phyloP scores from a whole-genome alignment of 2,113 vertebrate genomes.

The Prietella phreatophila region DNA sequence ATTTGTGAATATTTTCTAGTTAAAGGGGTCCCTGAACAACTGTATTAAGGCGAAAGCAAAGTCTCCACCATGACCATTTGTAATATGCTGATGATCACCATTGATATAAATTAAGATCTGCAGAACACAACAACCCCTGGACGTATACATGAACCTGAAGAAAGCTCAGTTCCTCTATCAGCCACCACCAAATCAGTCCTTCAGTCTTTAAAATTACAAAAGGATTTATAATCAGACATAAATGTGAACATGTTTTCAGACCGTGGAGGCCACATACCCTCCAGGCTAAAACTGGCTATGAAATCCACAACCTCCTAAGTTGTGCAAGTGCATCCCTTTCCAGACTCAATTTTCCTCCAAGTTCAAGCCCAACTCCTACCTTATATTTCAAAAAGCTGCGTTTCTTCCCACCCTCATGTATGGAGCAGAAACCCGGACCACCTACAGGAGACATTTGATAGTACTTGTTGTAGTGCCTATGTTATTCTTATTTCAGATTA shows the following conservation, averaged over 20 bases:
- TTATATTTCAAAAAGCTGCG: background rate
- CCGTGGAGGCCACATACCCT: background rate
- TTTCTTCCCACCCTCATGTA: background rate
- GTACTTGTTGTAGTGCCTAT: background rate
- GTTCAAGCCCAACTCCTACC: slow-evolving; percentile 5
- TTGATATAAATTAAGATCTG: background rate
- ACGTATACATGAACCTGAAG: background rate
- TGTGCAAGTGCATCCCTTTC: background rate
- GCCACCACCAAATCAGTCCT: background rate
- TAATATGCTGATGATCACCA: background rate
- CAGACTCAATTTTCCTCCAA: background rate
- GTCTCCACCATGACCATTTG: background rate
- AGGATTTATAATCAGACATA: background rate
- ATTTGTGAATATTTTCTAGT: background rate
- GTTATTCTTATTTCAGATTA: background rate
- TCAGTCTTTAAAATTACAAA: background rate
- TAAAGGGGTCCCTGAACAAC: too few species aligned
- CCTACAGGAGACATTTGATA: background rate
- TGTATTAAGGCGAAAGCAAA: background rate
- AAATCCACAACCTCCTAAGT: background rate
- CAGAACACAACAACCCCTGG: background rate
- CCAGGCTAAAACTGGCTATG: background rate
- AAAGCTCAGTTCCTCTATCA: background rate
- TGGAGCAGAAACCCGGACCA: background rate
- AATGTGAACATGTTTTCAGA: background rate